Percentiles rank a stretch among this genome's conserved stretches.
phyloP scores from a whole-genome alignment of 2,113 vertebrate genomes.

The Copsychus sechellarum region DNA sequence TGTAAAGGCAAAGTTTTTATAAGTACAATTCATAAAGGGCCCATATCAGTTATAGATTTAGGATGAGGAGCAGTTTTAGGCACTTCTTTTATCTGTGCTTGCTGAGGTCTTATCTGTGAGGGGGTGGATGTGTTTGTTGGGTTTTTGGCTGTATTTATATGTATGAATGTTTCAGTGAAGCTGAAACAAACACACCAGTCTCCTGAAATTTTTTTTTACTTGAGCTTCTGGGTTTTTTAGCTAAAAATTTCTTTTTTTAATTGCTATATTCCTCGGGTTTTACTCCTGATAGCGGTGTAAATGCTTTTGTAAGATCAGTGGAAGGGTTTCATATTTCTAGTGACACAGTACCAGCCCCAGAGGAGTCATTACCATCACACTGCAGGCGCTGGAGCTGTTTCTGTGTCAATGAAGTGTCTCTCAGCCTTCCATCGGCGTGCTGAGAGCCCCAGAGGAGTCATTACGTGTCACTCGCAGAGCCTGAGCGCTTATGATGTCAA shows the following conservation, averaged over 20 bases:
- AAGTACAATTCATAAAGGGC: not conserved
- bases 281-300: not conserved
- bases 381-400: conserved; percentile 19
- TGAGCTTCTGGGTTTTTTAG: not conserved
- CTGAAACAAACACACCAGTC: not conserved
- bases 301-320: not conserved
- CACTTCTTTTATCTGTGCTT: not conserved
- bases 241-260: not conserved
- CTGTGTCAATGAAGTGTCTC: conserved; percentile 55
- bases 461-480: not conserved
- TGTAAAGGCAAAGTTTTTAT: not conserved
- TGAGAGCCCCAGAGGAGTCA: conserved; percentile 37
- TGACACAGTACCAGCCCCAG: not conserved
- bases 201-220: not conserved
- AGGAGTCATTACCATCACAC: not conserved
- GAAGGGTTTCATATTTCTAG: not conserved
- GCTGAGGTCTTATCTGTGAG: not conserved
- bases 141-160: not conserved
- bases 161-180: not conserved
- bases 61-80: not conserved
- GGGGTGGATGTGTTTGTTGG: not conserved
- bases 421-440: not conserved
- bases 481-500: not conserved
- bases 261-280: not conserved
- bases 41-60: fast-evolving